These are phyloP conservation scores for Rhodinocichla rosea DNA, from an alignment of 2,113 vertebrate species.

Conservation along the genomic window DNA sequence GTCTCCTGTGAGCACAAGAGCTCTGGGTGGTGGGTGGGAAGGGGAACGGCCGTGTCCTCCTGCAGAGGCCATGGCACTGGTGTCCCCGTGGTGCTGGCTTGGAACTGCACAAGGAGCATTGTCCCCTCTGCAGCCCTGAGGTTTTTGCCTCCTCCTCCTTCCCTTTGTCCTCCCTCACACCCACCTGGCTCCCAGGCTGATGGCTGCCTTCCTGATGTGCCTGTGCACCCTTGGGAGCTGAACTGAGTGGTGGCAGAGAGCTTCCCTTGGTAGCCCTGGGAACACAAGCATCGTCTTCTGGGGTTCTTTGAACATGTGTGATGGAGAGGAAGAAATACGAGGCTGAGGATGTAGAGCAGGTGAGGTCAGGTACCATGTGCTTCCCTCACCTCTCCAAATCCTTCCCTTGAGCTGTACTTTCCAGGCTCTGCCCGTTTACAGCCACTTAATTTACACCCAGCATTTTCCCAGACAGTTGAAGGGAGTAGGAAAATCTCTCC, in stretches of 20 bases:
- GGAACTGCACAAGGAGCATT: neutral
- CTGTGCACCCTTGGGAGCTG: neutral
- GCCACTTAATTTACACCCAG: neutral
- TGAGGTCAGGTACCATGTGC: accelerated
- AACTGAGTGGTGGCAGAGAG: neutral
- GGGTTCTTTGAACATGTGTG: neutral
- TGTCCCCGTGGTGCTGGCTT: neutral
- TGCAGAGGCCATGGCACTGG: neutral
- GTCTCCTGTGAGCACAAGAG: neutral
- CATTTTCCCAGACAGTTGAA: no score
- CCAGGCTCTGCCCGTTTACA: accelerated
- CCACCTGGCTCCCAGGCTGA: accelerated
- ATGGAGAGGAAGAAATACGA: accelerated
- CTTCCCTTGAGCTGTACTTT: neutral
- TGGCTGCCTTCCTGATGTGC: neutral
- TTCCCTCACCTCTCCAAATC: neutral
- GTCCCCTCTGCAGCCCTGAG: neutral
- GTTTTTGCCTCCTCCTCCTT: neutral
- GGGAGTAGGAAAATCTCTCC: neutral
- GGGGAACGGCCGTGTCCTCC: neutral
- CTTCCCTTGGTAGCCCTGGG: neutral
- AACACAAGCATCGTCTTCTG: accelerated
- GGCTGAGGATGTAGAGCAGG: neutral
- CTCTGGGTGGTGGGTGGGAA: neutral
- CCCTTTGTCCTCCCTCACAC: neutral